These are phyloP conservation scores for Petrocephalus schoutedeni DNA, from an alignment of 2,797 vertebrate species.

Conservation along the genomic window DNA sequence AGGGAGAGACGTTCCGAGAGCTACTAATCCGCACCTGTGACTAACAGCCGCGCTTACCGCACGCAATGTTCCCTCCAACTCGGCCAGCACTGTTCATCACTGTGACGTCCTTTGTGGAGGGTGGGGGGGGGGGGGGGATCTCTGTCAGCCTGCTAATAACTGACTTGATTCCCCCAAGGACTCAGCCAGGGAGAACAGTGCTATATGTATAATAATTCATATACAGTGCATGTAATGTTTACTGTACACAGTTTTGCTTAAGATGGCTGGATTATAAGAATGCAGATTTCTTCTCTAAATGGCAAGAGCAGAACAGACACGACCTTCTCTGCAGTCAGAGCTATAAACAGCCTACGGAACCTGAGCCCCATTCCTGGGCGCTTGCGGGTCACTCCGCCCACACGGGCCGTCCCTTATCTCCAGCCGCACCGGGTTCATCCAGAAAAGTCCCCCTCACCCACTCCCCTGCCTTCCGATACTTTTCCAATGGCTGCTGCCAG, in stretches of 20 bases:
- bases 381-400: not conserved
- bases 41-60: not conserved
- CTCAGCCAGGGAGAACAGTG: not conserved
- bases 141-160: not conserved
- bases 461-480: not conserved
- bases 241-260: not conserved
- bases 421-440: not conserved
- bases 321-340: constrained; percentile 4
- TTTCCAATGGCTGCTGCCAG: not conserved
- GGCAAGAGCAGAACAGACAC: not conserved
- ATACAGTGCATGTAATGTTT: not conserved
- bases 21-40: not conserved
- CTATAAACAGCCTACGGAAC: constrained; percentile 1
- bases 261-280: not conserved
- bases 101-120: not conserved
- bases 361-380: not conserved
- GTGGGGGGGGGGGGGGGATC: not conserved
- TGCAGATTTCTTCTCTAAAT: not conserved
- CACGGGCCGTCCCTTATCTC: not conserved
- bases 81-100: not conserved
- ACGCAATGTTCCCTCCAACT: not conserved
- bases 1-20: not conserved
- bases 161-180: not conserved
- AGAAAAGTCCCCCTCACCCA: not conserved
- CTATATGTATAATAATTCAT: no score